Conservation (phyloP, 1,140 invertebrate genomes). For the Antheraea pernyi region DNA sequence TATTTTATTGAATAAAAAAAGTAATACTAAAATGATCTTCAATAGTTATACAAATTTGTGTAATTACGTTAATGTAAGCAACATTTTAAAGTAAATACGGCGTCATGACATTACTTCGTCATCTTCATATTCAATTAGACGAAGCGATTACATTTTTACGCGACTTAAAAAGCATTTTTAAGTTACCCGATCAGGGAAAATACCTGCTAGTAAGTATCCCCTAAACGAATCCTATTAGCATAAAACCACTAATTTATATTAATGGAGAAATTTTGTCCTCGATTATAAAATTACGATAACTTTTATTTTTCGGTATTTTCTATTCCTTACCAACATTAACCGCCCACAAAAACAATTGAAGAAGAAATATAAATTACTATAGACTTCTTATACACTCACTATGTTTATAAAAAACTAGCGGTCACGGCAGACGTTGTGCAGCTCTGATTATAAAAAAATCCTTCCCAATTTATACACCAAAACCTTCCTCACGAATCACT, state of each 20-base stretch:
- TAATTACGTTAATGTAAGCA: neutral
- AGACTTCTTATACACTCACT: no score
- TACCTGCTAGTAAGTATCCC: constrained; percentile 24
- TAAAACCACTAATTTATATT: constrained; percentile 41
- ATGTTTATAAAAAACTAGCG: no score
- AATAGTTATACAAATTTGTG: neutral
- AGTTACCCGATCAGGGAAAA: constrained; percentile 18
- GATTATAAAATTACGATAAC: constrained; percentile 19
- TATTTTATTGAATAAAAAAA: no score
- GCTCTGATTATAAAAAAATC: no score
- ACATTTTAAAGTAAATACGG: neutral
- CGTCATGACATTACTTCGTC: neutral
- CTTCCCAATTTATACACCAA: no score
- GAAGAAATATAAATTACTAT: neutral
- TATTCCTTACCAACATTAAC: neutral
- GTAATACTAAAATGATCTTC: no score
- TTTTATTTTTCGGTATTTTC: neutral
- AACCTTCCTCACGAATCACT: no score
- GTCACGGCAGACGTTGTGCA: no score
- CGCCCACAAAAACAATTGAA: neutral
- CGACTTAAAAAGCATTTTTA: constrained; percentile 38
- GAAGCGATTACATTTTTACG: constrained; percentile 48
- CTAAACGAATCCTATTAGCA: constrained; percentile 35
- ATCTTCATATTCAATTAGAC: constrained; percentile 45
- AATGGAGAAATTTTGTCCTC: constrained; percentile 47